Percentiles rank a stretch among this genome's conserved stretches.
Evolutionary conservation across 1,140 invertebrate genomes (phyloP).

Genomic region (Mercenaria mercenaria): DNA sequence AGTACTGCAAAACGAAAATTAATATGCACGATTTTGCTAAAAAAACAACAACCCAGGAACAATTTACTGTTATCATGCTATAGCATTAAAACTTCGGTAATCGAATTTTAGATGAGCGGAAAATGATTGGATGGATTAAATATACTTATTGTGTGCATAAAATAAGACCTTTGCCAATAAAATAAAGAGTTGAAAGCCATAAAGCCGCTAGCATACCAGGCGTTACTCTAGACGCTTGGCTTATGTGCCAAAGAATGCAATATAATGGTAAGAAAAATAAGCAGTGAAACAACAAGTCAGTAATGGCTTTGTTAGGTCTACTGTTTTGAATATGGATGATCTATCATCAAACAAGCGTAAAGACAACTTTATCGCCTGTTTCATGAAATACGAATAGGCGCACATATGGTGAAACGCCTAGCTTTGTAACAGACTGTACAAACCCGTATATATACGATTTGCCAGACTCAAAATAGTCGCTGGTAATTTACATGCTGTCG

Average conservation of each 20-base stretch:
- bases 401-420: conserved; percentile 12
- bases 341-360: conserved; percentile 36
- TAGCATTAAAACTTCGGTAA: too few relatives aligned
- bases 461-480: too few relatives aligned
- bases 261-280: conserved; percentile 8
- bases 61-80: too few relatives aligned
- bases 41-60: too few relatives aligned
- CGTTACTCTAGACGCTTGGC: conserved; percentile 5
- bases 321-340: conserved; percentile 18
- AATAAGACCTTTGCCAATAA: neutral
- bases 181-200: neutral
- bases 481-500: too few relatives aligned
- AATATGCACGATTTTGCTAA: too few relatives aligned
- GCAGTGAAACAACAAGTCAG: neutral
- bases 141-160: neutral
- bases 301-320: neutral
- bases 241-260: neutral
- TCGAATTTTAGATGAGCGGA: too few relatives aligned
- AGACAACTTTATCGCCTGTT: conserved; percentile 12
- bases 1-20: too few relatives aligned
- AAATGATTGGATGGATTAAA: neutral
- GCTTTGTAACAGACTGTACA: neutral
- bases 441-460: too few relatives aligned
- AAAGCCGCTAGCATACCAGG: neutral
- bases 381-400: neutral